Percentiles rank a stretch among this genome's conserved stretches.
These are phyloP conservation scores for Crypturellus tataupa DNA, from an alignment of 2,797 vertebrate species.

Conservation along the genomic window DNA sequence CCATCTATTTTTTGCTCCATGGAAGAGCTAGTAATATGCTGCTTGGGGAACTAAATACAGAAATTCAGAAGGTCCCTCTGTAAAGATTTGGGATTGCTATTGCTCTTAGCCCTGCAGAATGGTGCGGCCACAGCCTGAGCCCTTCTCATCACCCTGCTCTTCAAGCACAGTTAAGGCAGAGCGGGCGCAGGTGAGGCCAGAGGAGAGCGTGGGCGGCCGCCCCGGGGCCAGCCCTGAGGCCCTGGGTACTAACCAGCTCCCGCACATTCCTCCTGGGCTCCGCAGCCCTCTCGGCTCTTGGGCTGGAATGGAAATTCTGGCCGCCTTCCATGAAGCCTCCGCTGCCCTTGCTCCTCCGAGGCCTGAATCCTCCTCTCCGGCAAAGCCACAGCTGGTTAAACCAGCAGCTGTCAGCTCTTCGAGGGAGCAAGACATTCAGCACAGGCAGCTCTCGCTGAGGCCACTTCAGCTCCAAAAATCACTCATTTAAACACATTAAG, in stretches of 20 bases:
- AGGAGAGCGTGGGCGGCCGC: background rate
- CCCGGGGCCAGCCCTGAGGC: background rate
- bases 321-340: background rate
- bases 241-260: background rate
- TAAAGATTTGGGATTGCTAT: background rate
- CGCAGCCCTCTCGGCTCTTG: background rate
- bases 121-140: background rate
- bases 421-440: background rate
- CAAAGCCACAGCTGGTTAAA: background rate
- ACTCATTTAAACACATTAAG: background rate
- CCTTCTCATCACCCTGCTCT: background rate
- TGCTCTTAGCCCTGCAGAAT: background rate
- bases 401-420: constrained; percentile 13
- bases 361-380: background rate
- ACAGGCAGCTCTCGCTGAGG: background rate
- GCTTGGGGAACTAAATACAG: background rate
- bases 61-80: background rate
- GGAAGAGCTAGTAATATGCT: background rate
- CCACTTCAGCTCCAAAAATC: background rate
- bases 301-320: background rate
- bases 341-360: background rate
- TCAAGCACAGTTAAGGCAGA: background rate
- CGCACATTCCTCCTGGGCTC: background rate
- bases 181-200: background rate
- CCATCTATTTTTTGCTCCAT: background rate